Evolutionary conservation across 2,888 invertebrate species (phyloP).

Genomic region (Meliscaeva auricollis): DNA sequence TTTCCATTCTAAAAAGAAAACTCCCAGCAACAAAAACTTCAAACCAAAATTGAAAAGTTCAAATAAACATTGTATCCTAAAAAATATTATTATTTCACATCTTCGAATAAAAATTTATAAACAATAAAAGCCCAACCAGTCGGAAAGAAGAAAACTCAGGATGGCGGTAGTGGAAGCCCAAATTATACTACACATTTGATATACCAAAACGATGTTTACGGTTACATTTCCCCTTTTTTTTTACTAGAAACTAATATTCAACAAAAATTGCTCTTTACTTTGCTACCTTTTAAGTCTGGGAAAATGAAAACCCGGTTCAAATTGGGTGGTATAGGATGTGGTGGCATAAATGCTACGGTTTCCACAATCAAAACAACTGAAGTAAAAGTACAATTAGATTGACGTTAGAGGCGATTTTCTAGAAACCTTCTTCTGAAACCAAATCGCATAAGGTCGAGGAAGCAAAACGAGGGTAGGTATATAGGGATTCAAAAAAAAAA

Average conservation of each 20-base stretch:
- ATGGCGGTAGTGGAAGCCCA: conserved; percentile 6
- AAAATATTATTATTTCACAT: conserved; percentile 37
- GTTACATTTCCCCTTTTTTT: conserved; percentile 22
- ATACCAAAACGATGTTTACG: conserved; percentile 24
- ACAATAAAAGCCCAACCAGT: conserved; percentile 64
- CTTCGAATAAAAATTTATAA: conserved; percentile 51
- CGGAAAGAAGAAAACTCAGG: conserved; percentile 56
- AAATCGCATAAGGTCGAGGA: conserved; percentile 20
- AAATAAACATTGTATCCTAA: conserved; percentile 37
- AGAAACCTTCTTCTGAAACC: conserved; percentile 47
- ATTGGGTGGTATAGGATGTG: neutral
- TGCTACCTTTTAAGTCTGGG: conserved; percentile 51
- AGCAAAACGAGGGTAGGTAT: conserved; percentile 2
- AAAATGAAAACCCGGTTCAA: conserved; percentile 34
- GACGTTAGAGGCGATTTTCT: conserved; percentile 67
- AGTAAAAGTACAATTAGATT: conserved; percentile 75
- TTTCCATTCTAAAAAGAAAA: neutral
- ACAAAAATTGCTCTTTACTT: conserved; percentile 54
- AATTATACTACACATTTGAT: conserved; percentile 9
- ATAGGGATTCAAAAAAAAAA: conserved; percentile 9
- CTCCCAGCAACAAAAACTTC: neutral
- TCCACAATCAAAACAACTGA: conserved; percentile 72
- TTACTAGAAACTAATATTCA: conserved; percentile 53
- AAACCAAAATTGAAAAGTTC: conserved; percentile 63
- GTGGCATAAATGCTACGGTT: conserved; percentile 25